Evolutionary conservation across 2,797 vertebrate species (phyloP).

Genomic region (Acipenser ruthenus): DNA sequence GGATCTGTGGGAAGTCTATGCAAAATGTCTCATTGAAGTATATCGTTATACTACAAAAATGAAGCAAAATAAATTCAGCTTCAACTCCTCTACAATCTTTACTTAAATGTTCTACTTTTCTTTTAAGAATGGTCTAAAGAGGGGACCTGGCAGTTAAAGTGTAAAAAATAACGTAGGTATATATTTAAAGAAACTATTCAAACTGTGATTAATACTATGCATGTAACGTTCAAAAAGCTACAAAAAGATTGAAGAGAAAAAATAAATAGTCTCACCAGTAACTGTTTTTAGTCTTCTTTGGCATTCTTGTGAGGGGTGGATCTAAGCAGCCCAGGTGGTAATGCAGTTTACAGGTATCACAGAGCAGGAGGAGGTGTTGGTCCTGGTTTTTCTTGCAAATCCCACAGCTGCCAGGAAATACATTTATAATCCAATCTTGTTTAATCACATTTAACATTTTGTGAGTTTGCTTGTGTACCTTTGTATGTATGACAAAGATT

Average conservation of each 20-base stretch:
- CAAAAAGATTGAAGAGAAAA: background rate
- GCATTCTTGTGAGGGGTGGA: slow-evolving; percentile 93
- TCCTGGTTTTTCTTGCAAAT: slow-evolving; percentile 98
- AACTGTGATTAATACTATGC: background rate
- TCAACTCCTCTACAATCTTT: too few relatives aligned
- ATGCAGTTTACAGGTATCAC: slow-evolving; percentile 95
- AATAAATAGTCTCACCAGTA: slow-evolving; percentile 74
- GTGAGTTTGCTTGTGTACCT: background rate
- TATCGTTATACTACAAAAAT: too few relatives aligned
- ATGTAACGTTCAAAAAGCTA: background rate
- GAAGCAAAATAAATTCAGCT: too few relatives aligned
- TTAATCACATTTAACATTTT: background rate
- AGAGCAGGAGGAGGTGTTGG: slow-evolving; percentile 87
- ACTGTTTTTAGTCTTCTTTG: slow-evolving; percentile 97
- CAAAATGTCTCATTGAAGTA: too few relatives aligned
- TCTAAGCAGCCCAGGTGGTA: slow-evolving; percentile 96
- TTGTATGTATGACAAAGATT: background rate
- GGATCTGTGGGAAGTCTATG: too few relatives aligned
- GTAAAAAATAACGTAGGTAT: too few relatives aligned
- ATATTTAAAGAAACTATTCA: background rate
- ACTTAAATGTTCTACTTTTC: background rate
- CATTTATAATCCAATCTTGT: background rate
- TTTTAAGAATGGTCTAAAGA: background rate
- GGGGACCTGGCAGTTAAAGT: too few relatives aligned
- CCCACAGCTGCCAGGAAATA: slow-evolving; percentile 73